Evolutionary conservation across 2,113 vertebrate genomes (phyloP), one percentile per base, ranked within the genome.

Genomic region (Muscicapa adusta): DNA sequence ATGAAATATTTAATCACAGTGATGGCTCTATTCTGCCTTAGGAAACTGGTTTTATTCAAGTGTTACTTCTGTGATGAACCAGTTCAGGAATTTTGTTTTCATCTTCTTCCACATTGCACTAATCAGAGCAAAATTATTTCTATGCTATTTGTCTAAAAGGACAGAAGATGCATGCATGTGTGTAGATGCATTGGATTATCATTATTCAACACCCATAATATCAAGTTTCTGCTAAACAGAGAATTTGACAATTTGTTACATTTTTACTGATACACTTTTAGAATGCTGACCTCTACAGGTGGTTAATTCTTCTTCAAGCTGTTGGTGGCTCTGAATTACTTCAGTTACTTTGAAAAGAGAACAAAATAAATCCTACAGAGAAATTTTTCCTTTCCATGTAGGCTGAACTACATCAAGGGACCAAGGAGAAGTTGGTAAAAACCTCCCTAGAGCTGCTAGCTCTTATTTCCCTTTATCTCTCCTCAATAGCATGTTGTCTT

Each of bases 261-360:
- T 68, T 94, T 89, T 76, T 71, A 57, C 56, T 51, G 72, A 43
- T 18, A 34, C 0, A 4, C 61, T 93, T 95, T 88, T 93, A 62
- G 80, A 89, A 84, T 70, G 42, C 79, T 95, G 93, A 93, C 91
- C 94, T 96, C 87, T 91, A 43, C 57, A 90, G 94, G 78, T 71
- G 19, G n/a, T 60, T 88, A 4, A 1, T 76, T 93, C 51, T 84
- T 73, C 36, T 36, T 65, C 18, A 72, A 42, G 11, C 34, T 71
- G 18, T 42, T 85, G 58, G 8, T 83, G 61, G 48, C 45, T 54
- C 79, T 82, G 56, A 74, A 45, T 85, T 92, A 48, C 34, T 89
- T 88, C 5, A n/a, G 2, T 38, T 82, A 56, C n/a, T 94, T 86
- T 89, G 56, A 48, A 68, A 84, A 79, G 17, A 54, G 72, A 95